phyloP scores from a whole-genome alignment of 2,113 vertebrate genomes.

The Gnathonemus longibarbis region DNA sequence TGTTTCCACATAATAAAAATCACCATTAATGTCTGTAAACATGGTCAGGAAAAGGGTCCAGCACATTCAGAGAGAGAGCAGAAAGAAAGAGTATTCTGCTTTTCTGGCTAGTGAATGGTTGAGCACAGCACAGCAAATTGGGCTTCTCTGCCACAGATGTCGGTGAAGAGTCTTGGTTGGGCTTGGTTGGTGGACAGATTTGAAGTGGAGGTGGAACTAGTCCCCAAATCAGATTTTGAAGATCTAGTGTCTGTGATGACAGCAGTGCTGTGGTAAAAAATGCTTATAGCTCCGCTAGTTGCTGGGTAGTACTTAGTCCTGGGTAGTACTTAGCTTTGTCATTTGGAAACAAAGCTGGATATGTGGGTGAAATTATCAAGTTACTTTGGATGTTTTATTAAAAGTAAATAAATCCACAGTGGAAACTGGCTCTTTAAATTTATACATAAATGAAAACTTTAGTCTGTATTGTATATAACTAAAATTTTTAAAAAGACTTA shows the following conservation, averaged over 20 bases:
- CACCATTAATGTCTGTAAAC: constrained; percentile 3
- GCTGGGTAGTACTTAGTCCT: too few species aligned
- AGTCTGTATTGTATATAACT: background rate
- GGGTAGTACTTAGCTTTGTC: background rate
- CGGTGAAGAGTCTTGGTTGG: background rate
- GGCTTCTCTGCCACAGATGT: background rate
- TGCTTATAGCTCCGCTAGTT: background rate
- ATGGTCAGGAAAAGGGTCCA: background rate
- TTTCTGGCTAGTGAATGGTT: background rate
- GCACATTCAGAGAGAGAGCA: background rate
- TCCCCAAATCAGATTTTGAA: background rate
- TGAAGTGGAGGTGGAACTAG: background rate
- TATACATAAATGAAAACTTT: background rate
- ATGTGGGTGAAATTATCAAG: background rate
- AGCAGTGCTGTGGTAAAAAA: background rate
- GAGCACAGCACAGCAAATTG: background rate
- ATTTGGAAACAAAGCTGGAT: background rate
- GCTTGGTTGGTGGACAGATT: background rate
- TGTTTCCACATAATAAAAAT: constrained; percentile 11
- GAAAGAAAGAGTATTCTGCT: background rate
- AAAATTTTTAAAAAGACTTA: background rate
- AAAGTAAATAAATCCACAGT: background rate
- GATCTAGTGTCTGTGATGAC: background rate
- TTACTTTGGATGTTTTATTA: background rate
- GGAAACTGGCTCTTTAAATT: background rate